Conservation (phyloP, 30 jellyfish, hydroid and myxozoan species). For the Phacellophora camtschatica region DNA sequence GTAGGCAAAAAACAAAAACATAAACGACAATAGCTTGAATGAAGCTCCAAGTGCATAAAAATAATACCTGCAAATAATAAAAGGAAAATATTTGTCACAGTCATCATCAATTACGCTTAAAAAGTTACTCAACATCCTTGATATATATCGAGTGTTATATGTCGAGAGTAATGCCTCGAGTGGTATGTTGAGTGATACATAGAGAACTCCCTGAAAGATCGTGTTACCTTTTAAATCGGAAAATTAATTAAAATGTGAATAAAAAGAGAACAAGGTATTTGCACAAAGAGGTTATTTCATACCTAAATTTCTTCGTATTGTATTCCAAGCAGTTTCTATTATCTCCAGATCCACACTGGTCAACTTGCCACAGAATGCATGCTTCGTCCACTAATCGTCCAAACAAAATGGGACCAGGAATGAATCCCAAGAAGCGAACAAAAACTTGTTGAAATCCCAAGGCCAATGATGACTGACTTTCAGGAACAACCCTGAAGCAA, state of each 20-base stretch:
- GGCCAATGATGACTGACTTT: constrained; percentile 88
- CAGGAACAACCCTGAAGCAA: constrained; percentile 86
- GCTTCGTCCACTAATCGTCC: constrained; percentile 87
- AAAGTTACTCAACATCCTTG: too few species aligned
- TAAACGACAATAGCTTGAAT: constrained; percentile 68
- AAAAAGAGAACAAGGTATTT: background rate
- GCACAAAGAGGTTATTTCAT: too few species aligned
- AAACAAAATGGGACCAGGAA: constrained; percentile 95
- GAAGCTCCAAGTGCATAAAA: constrained; percentile 61
- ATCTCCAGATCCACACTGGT: constrained; percentile 75
- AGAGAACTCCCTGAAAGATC: too few species aligned
- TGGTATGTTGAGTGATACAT: too few species aligned
- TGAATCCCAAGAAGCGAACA: constrained; percentile 86
- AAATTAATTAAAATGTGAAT: background rate
- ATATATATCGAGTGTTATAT: too few species aligned
- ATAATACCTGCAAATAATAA: constrained; percentile 64
- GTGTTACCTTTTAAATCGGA: background rate
- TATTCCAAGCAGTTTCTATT: constrained; percentile 81
- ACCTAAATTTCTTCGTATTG: constrained; percentile 66
- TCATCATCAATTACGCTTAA: too few species aligned
- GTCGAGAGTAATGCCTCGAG: too few species aligned
- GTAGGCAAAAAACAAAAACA: constrained; percentile 64
- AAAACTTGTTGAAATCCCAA: constrained; percentile 95
- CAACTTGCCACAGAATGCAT: constrained; percentile 88
- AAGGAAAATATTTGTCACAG: background rate